A percentile compares a stretch with the other conserved stretches of the same genome.
Evolutionary conservation across 1,140 invertebrate genomes (phyloP).

Genomic region (Procambarus virginalis): DNA sequence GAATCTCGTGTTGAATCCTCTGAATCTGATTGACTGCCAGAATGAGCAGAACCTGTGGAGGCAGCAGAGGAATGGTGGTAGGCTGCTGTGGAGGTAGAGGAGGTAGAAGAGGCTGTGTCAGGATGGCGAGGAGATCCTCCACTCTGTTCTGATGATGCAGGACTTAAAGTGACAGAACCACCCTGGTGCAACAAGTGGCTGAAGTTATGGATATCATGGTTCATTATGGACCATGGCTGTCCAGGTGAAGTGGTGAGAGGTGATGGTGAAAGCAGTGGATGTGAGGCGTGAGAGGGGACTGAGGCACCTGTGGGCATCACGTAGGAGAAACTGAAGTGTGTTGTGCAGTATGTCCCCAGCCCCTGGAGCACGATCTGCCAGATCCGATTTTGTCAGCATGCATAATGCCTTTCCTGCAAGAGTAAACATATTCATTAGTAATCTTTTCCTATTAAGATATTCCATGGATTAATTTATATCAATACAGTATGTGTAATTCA

Average conservation of each 20-base stretch:
- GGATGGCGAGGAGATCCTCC: conserved; percentile 84
- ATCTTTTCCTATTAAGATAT: neutral
- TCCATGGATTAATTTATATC: too few relatives aligned
- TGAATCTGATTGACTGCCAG: conserved; percentile 78
- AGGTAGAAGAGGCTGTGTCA: conserved; percentile 76
- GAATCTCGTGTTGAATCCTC: conserved; percentile 79
- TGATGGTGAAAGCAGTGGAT: conserved; percentile 75
- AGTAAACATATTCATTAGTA: neutral
- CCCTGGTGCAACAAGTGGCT: conserved; percentile 78
- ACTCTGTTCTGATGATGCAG: conserved; percentile 90
- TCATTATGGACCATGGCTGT: conserved; percentile 67
- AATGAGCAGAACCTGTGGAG: conserved; percentile 77
- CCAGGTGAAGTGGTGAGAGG: conserved; percentile 69
- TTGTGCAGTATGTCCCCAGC: conserved; percentile 95
- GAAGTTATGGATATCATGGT: conserved; percentile 72
- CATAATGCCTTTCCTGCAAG: conserved; percentile 89
- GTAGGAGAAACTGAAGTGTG: conserved; percentile 89
- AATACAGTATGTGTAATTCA: too few relatives aligned
- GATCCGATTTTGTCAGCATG: conserved; percentile 89
- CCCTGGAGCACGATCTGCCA: conserved; percentile 91
- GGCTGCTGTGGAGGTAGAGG: conserved; percentile 70
- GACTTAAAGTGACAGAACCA: conserved; percentile 91
- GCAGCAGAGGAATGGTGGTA: conserved; percentile 74
- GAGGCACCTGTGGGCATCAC: conserved; percentile 87
- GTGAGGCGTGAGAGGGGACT: conserved; percentile 86